These are phyloP conservation scores for Probaryconus sp. DNA, from an alignment of 1,140 invertebrate genomes.

Conservation along the genomic window DNA sequence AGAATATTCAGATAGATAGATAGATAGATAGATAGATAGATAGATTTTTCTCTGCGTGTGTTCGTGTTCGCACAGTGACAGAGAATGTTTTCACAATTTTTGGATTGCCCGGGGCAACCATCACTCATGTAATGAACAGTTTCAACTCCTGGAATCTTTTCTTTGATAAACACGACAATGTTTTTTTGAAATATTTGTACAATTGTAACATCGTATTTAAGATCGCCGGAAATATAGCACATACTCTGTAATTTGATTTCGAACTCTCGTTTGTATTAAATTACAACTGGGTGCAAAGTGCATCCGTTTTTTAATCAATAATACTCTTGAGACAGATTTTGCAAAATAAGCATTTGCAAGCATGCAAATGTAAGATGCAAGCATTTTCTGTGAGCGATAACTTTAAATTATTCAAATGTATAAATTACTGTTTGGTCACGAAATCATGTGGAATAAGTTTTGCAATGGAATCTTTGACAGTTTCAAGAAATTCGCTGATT, in stretches of 20 bases:
- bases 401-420: slow-evolving; percentile 20
- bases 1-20: no score
- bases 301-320: slow-evolving; percentile 25
- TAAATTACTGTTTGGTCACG: slow-evolving; percentile 18
- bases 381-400: neutral
- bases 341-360: slow-evolving; percentile 26
- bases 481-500: slow-evolving; percentile 5
- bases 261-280: slow-evolving; percentile 11
- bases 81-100: slow-evolving; percentile 55
- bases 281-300: slow-evolving; percentile 25
- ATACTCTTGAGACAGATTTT: slow-evolving; percentile 26
- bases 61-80: slow-evolving; percentile 22
- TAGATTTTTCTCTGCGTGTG: no score
- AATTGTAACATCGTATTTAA: slow-evolving; percentile 28
- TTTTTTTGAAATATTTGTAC: slow-evolving; percentile 15
- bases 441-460: slow-evolving; percentile 30
- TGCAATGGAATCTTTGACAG: neutral
- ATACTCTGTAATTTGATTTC: slow-evolving; percentile 1
- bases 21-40: no score
- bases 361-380: slow-evolving; percentile 26
- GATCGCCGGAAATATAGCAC: slow-evolving; percentile 24
- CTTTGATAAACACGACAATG: slow-evolving; percentile 8
- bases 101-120: slow-evolving; percentile 28
- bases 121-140: slow-evolving; percentile 37
- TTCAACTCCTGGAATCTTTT: slow-evolving; percentile 6